Conservation (phyloP, 2,888 invertebrate species). For the Plagiodera versicolora region DNA sequence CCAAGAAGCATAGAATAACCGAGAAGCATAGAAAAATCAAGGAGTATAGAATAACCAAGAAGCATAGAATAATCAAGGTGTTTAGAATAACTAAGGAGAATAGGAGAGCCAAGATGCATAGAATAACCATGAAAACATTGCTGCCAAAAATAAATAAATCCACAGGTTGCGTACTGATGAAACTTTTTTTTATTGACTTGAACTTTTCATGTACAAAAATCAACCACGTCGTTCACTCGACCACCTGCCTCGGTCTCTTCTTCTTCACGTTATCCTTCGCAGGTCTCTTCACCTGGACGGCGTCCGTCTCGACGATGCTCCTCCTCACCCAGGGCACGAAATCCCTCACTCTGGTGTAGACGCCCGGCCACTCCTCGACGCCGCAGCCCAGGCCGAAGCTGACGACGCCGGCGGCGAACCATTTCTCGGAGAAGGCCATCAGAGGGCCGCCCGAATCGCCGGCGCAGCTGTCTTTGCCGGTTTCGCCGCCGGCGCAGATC, state of each 20-base stretch:
- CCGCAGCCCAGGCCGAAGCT: conserved; percentile 62
- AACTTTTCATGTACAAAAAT: too few relatives aligned
- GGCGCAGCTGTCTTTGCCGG: conserved; percentile 71
- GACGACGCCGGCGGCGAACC: conserved; percentile 65
- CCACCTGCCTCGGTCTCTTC: background rate
- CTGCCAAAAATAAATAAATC: too few relatives aligned
- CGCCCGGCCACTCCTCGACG: conserved; percentile 69
- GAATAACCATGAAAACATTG: too few relatives aligned
- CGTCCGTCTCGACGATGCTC: conserved; percentile 27
- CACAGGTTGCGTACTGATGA: too few relatives aligned
- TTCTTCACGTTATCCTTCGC: conserved; percentile 6
- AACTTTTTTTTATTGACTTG: too few relatives aligned
- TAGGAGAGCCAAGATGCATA: too few relatives aligned
- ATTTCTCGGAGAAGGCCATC: conserved; percentile 55
- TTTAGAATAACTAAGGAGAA: too few relatives aligned
- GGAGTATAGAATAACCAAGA: too few relatives aligned
- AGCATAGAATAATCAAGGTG: too few relatives aligned
- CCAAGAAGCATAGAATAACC: too few relatives aligned
- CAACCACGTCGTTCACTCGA: too few relatives aligned
- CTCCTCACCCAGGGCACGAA: conserved; percentile 65
- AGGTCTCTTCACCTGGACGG: conserved; percentile 14
- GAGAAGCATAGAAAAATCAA: too few relatives aligned
- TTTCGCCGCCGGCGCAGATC: conserved; percentile 74
- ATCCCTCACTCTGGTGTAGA: conserved; percentile 65
- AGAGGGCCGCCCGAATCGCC: conserved; percentile 82